Evolutionary conservation across 2,113 vertebrate genomes (phyloP).

Genomic region (Mellivora capensis): DNA sequence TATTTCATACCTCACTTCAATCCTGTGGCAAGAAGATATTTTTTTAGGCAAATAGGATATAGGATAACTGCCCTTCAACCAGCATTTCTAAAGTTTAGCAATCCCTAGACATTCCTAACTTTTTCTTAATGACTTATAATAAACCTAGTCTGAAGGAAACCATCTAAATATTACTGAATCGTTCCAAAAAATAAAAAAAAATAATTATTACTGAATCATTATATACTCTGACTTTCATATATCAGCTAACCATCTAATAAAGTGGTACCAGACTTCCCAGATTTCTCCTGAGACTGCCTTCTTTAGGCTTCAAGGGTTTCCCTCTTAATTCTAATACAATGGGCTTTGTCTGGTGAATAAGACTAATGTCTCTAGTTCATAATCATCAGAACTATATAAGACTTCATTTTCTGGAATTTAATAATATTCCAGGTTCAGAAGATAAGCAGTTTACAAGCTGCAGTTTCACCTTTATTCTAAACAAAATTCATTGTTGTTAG

Average conservation of each 20-base stretch:
- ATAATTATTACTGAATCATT: not conserved
- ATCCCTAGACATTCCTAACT: not conserved
- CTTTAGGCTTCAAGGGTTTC: not conserved
- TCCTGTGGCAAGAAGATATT: not conserved
- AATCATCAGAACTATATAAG: not conserved
- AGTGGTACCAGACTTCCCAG: not conserved
- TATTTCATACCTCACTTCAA: not conserved
- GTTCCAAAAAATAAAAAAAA: not conserved
- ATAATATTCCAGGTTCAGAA: not conserved
- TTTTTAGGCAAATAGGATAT: not conserved
- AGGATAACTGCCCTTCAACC: not conserved
- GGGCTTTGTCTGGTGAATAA: not conserved
- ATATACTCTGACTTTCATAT: not conserved
- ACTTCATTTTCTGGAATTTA: not conserved
- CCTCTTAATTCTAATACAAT: not conserved
- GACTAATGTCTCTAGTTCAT: not conserved
- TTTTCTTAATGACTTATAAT: not conserved
- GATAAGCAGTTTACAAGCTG: not conserved
- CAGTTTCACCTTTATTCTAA: slow-evolving; percentile 24
- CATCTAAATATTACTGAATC: not conserved
- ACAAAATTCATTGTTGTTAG: not conserved
- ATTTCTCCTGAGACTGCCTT: not conserved
- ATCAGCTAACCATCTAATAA: not conserved
- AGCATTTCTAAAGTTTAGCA: not conserved
- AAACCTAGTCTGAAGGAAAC: not conserved